Base-by-base conservation (phyloP, 2,888 invertebrate species). In the Sminthurinus aureus region DNA sequence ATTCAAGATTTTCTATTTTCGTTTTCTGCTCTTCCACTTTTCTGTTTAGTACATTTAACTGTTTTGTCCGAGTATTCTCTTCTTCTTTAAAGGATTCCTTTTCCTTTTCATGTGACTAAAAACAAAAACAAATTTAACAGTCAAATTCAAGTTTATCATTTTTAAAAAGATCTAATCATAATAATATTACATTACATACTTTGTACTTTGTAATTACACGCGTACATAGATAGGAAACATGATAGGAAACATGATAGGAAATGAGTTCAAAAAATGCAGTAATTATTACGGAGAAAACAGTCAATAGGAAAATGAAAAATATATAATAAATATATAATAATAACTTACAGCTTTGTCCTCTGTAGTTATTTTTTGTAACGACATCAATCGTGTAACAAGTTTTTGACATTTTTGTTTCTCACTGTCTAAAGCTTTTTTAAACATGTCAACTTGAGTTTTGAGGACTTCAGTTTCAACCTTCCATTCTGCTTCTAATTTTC, bases 401-500 rank as follows among this genome's bases (percentile, higher is more conserved):
- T 24, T 18, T 22, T 24, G 71, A 12, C 8, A 58, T 73, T 13
- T 51, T 58, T 73, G 50, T n/a, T 73, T 83, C 22, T 83, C 83
- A 18, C 58, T 12, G 2, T 73, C 73, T 15, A 78, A 64, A 11
- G 83, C 83, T 71, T 83, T 24, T 77, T 74, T 51, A 9, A 83
- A n/a, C 79, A 83, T 67, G 4, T 26, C 64, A 73, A 85, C 82
- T 83, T 85, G 84, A 51, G 86, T 85, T 78, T 84, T 85, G n/a
- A 87, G 66, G 4, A 85, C 79, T 66, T 84, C 86, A 8, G 84
- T 69, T 79, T 85, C 84, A 69, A 86, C 79, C 38, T 80, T 81
- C 13, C 20, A 64, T 26, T 85, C 85, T 6, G 85, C 84, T 52
- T 86, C 85, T 9, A 58, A 38, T 15, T 85, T 52, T 52, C 86